phyloP scores from a whole-genome alignment of 2,888 invertebrate species.

The Caradrina kadenii region DNA sequence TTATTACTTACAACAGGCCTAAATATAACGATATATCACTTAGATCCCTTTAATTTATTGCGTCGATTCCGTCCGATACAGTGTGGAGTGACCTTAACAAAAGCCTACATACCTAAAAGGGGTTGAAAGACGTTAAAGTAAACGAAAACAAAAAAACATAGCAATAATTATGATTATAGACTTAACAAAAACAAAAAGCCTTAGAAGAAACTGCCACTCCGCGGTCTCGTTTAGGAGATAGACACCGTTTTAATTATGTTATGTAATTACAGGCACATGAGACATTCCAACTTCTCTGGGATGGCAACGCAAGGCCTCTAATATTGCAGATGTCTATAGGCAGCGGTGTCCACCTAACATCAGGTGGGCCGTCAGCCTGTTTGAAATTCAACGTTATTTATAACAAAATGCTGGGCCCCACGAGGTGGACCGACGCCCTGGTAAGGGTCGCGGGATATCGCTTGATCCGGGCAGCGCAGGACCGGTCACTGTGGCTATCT shows the following conservation, averaged over 20 bases:
- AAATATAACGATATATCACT: neutral
- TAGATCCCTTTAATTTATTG: neutral
- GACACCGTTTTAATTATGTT: neutral
- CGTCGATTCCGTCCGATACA: slow-evolving; percentile 27
- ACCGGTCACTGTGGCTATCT: too few species aligned
- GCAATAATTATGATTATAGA: slow-evolving; percentile 19
- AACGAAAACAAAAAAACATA: slow-evolving; percentile 22
- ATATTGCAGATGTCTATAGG: too few species aligned
- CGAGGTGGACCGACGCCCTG: too few species aligned
- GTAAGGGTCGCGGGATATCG: too few species aligned
- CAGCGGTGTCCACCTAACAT: too few species aligned
- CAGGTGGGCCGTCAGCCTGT: too few species aligned
- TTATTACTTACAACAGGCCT: neutral
- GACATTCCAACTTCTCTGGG: too few species aligned
- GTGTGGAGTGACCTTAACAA: slow-evolving; percentile 15
- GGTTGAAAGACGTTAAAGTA: slow-evolving; percentile 9
- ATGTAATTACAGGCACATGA: neutral
- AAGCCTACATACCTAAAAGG: slow-evolving; percentile 20
- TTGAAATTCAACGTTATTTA: too few species aligned
- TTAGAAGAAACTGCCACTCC: slow-evolving; percentile 29
- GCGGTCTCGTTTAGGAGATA: slow-evolving; percentile 14
- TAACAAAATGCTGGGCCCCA: too few species aligned
- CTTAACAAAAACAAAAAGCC: slow-evolving; percentile 12
- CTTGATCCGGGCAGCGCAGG: too few species aligned
- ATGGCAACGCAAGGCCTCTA: too few species aligned